Conservation (phyloP, 1,140 invertebrate species). For the Hycleus cichorii region DNA sequence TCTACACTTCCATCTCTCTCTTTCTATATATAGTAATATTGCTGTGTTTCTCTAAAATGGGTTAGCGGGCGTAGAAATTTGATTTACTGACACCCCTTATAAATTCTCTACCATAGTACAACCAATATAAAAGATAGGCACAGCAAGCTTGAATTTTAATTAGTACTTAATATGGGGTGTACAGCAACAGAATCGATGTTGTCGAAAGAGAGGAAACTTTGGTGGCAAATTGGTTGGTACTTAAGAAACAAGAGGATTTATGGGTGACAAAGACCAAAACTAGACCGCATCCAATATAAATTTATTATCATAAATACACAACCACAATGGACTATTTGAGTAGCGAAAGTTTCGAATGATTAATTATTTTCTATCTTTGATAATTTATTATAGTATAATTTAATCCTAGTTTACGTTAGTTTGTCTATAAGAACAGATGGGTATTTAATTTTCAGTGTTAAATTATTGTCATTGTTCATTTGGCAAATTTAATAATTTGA, state of each 20-base stretch:
- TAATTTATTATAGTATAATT: too few species aligned
- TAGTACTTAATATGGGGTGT: conserved; percentile 25
- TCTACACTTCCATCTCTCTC: conserved; percentile 21
- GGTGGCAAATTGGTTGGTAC: conserved; percentile 13
- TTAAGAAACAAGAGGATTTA: conserved; percentile 19
- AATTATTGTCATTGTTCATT: too few species aligned
- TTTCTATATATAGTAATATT: background rate
- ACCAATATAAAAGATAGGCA: background rate
- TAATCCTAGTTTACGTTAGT: too few species aligned
- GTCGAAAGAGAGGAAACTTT: conserved; percentile 19
- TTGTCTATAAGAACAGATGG: too few species aligned
- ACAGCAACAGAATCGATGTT: conserved; percentile 3
- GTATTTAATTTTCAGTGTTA: too few species aligned
- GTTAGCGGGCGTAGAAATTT: conserved; percentile 26
- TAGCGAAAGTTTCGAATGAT: too few species aligned
- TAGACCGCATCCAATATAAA: background rate
- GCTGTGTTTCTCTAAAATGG: conserved; percentile 19
- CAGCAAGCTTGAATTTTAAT: conserved; percentile 30
- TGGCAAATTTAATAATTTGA: background rate
- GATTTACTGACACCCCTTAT: conserved; percentile 19
- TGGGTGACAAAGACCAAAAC: conserved; percentile 8
- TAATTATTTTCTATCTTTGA: too few species aligned
- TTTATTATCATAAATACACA: too few species aligned
- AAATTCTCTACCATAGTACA: background rate
- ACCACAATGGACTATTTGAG: too few species aligned